Conservation (phyloP, 2,113 vertebrate genomes). For the Lathamus discolor region DNA sequence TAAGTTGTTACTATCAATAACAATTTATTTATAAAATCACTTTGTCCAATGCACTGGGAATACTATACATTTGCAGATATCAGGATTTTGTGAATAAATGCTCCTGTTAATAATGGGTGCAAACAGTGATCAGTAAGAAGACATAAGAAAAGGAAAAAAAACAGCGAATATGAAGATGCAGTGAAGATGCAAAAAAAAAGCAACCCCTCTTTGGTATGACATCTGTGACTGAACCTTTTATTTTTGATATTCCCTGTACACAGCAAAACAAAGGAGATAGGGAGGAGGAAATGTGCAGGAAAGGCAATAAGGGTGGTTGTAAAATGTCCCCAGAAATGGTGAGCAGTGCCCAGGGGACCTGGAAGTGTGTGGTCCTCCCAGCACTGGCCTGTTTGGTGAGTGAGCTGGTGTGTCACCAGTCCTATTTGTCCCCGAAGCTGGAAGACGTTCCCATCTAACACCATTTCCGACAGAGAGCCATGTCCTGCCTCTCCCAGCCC, state of each 20-base stretch:
- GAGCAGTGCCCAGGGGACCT: rapidly evolving
- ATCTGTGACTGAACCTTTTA: not conserved
- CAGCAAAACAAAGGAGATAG: not conserved
- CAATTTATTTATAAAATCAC: not conserved
- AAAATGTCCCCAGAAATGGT: not conserved
- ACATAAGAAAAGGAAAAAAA: not conserved
- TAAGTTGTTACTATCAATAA: not conserved
- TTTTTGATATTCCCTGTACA: not conserved
- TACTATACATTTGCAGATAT: not conserved
- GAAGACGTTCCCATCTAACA: not conserved
- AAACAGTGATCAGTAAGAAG: not conserved
- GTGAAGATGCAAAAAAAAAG: not conserved
- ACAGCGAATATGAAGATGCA: not conserved
- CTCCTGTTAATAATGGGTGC: not conserved
- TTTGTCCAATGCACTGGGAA: not conserved
- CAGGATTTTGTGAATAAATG: not conserved
- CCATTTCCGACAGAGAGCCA: rapidly evolving
- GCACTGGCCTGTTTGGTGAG: rapidly evolving
- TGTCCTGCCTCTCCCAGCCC: not conserved
- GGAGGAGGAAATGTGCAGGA: not conserved
- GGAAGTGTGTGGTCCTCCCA: not conserved
- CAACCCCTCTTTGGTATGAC: not conserved
- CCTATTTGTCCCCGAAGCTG: rapidly evolving
- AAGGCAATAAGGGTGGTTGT: not conserved
- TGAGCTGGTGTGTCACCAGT: not conserved